These are phyloP conservation scores for Sebastes oblongus DNA, from an alignment of 2,797 vertebrate species.

Conservation along the genomic window DNA sequence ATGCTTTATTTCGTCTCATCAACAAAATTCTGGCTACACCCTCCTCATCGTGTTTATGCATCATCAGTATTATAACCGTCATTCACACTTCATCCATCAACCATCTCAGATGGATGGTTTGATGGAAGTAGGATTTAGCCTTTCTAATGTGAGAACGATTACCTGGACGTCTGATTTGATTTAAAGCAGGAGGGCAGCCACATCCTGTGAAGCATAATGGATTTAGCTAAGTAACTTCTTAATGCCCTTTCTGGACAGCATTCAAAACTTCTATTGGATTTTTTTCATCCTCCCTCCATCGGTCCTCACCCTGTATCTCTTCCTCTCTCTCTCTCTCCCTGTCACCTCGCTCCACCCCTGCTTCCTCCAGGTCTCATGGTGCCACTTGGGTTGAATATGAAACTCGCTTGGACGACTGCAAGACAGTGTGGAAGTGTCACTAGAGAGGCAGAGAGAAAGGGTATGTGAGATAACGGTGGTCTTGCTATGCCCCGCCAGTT, in stretches of 20 bases:
- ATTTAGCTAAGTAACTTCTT: constrained; percentile 77
- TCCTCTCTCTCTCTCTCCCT: not conserved
- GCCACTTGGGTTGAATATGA: constrained; percentile 34
- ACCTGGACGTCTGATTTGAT: constrained; percentile 72
- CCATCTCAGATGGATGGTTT: constrained; percentile 1
- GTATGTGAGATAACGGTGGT: constrained; percentile 60
- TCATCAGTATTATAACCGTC: constrained; percentile 34
- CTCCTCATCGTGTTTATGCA: constrained; percentile 12
- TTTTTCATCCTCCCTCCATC: constrained; percentile 17
- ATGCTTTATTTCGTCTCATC: constrained; percentile 14
- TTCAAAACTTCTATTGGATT: constrained; percentile 67
- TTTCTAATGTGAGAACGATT: constrained; percentile 71
- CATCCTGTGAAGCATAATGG: constrained; percentile 71
- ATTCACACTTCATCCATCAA: constrained; percentile 33
- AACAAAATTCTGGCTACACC: not conserved
- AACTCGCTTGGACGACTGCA: constrained; percentile 32
- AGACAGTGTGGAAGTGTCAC: constrained; percentile 45
- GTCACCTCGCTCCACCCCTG: not conserved
- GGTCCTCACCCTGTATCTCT: constrained; percentile 9
- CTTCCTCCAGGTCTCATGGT: not conserved
- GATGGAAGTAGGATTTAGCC: constrained; percentile 28
- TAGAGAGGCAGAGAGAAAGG: constrained; percentile 42
- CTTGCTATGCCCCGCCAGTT: constrained; percentile 38
- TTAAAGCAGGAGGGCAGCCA: constrained; percentile 52
- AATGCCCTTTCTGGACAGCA: constrained; percentile 78